Evolutionary conservation across 2,888 invertebrate genomes (phyloP), one percentile per base, ranked within the genome.

Genomic region (Eristalinus aeneus): DNA sequence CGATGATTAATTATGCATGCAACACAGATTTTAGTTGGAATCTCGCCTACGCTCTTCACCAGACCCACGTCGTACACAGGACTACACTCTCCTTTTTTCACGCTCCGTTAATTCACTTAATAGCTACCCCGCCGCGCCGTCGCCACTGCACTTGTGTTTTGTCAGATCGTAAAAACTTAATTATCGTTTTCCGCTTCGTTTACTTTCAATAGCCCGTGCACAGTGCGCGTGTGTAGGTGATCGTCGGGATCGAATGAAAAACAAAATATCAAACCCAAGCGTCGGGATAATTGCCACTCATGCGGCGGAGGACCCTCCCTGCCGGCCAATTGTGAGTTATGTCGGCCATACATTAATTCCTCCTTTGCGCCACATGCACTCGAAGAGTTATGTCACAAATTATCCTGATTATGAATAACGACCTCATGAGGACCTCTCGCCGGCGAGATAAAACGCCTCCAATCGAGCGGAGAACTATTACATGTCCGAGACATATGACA

Each of bases 321-420:
- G 56, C 23, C 65, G 58, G 39, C 32, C 71, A 72, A 53, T 79
- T 67, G 65, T 79, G 53, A 67, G 64, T 79, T 73, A 79, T 67
- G 72, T 61, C 20, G 39, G 31, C 31, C 72, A 67, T 79, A 72
- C 72, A 79, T 60, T 72, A 58, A 16, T 20, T 16, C 39, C 16
- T n/a, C 16, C 3, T 27, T 5, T 5, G 27, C 34, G 32, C 22
- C 16, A 36, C 22, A 36, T 46, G 23, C 27, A 11, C 32, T 22
- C 36, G 31, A 31, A 10, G 12, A 36, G 27, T 67, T 79, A 71
- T 75, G 20, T 67, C 64, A 74, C 65, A 67, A 84, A 84, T 75
- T 79, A 63, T 75, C 79, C 64, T 69, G 72, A 61, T 76, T 73
- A 85, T 81, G 76, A 63, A 68, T 73, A 79, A 79, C 74, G 69